Conservation (phyloP, 35 echinoderm and acorn worm genomes). For the Acanthaster planci region DNA sequence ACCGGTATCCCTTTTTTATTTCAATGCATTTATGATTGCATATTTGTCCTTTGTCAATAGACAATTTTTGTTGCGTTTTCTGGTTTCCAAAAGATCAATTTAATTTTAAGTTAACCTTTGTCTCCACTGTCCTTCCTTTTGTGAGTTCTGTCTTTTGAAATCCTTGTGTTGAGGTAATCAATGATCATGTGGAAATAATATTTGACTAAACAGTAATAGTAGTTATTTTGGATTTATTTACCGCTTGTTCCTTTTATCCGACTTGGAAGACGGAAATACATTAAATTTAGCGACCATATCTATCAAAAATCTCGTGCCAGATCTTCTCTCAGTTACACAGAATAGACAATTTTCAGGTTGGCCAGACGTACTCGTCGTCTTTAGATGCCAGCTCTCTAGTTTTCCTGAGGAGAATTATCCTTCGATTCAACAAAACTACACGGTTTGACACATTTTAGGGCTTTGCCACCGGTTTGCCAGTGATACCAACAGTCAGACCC, state of each 20-base stretch:
- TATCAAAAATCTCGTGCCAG: conserved; percentile 32
- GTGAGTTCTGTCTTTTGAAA: too few relatives aligned
- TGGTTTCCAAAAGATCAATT: too few relatives aligned
- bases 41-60: too few relatives aligned
- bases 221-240: conserved; percentile 5
- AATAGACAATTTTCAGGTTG: conserved; percentile 5
- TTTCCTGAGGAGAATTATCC: conserved; percentile 9
- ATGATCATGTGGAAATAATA: too few relatives aligned
- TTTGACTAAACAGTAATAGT: too few relatives aligned
- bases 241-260: conserved; percentile 25
- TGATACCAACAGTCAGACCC: conserved; percentile 42
- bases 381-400: not conserved
- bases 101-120: too few relatives aligned
- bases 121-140: too few relatives aligned
- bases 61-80: too few relatives aligned
- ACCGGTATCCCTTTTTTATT: too few relatives aligned
- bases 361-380: not conserved
- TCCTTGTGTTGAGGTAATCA: too few relatives aligned
- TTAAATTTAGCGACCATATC: conserved; percentile 26
- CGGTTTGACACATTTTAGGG: conserved; percentile 24
- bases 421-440: conserved; percentile 11
- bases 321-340: not conserved
- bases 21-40: too few relatives aligned
- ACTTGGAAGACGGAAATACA: not conserved
- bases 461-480: conserved; percentile 8